Conservation (phyloP, 2,888 invertebrate genomes). For the Polyommatus iphigenia region DNA sequence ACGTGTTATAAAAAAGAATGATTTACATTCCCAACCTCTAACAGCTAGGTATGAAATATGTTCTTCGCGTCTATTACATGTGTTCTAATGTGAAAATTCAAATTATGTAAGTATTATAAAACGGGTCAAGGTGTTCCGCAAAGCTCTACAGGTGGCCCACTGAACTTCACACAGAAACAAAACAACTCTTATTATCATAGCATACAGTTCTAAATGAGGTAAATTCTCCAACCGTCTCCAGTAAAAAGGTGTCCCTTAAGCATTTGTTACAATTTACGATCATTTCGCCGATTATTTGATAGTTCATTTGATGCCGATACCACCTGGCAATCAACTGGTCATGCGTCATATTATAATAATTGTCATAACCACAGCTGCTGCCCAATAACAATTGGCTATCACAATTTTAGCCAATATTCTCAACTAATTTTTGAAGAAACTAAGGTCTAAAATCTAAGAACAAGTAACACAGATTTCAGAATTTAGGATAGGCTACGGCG, state of each 20-base stretch:
- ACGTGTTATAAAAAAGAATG: background rate
- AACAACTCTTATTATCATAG: conserved; percentile 33
- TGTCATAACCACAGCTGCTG: conserved; percentile 11
- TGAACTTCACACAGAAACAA: conserved; percentile 55
- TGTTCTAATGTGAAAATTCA: conserved; percentile 43
- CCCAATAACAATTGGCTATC: background rate
- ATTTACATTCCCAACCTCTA: background rate
- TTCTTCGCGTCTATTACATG: conserved; percentile 14
- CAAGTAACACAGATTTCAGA: background rate
- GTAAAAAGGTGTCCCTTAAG: conserved; percentile 37
- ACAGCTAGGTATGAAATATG: conserved; percentile 7
- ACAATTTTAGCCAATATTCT: background rate
- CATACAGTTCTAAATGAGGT: conserved; percentile 39
- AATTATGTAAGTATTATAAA: conserved; percentile 40
- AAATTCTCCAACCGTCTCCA: conserved; percentile 18
- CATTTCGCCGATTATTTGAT: conserved; percentile 41
- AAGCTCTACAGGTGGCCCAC: conserved; percentile 63
- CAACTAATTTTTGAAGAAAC: too few relatives aligned
- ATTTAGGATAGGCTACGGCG: too few relatives aligned
- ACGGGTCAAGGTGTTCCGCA: conserved; percentile 65
- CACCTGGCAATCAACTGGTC: conserved; percentile 18
- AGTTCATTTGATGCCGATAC: background rate
- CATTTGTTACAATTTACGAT: conserved; percentile 54
- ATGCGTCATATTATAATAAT: background rate
- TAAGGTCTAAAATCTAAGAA: background rate